A percentile compares a stretch with the other conserved stretches of the same genome.
phyloP scores from a whole-genome alignment of 2,113 vertebrate genomes.

The Heteronetta atricapilla region DNA sequence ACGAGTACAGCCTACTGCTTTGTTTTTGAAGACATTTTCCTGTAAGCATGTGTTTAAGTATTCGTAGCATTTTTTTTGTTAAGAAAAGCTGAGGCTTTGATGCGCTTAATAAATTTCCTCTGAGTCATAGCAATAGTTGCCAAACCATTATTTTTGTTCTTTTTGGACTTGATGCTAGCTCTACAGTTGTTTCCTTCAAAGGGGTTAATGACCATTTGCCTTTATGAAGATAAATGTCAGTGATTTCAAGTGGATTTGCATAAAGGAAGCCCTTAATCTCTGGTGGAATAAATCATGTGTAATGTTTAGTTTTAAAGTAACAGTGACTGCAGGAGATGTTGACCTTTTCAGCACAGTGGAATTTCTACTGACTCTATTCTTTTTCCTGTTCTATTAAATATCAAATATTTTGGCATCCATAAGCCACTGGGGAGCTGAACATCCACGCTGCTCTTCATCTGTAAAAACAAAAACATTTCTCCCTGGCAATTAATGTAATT shows the following conservation, averaged over 20 bases:
- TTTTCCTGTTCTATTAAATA: neutral
- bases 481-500: neutral
- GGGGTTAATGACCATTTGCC: conserved; percentile 1
- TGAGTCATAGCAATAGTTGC: conserved; percentile 31
- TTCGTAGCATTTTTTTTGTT: conserved; percentile 15
- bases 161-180: neutral
- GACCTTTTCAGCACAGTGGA: neutral
- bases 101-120: conserved; percentile 41
- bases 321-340: conserved; percentile 6
- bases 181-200: conserved; percentile 12
- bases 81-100: conserved; percentile 43
- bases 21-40: neutral
- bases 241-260: conserved; percentile 39
- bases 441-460: neutral
- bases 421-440: neutral
- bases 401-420: rapidly evolving
- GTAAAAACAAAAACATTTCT: neutral
- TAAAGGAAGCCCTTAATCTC: neutral
- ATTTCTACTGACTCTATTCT: neutral
- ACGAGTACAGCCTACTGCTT: neutral
- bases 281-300: neutral
- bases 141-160: conserved; percentile 39
- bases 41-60: neutral
- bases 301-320: conserved; percentile 19
- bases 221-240: conserved; percentile 52